A percentile compares a stretch with the other conserved stretches of the same genome.
Conservation (phyloP, 2,888 invertebrate genomes). For the Lutraria lutraria region DNA sequence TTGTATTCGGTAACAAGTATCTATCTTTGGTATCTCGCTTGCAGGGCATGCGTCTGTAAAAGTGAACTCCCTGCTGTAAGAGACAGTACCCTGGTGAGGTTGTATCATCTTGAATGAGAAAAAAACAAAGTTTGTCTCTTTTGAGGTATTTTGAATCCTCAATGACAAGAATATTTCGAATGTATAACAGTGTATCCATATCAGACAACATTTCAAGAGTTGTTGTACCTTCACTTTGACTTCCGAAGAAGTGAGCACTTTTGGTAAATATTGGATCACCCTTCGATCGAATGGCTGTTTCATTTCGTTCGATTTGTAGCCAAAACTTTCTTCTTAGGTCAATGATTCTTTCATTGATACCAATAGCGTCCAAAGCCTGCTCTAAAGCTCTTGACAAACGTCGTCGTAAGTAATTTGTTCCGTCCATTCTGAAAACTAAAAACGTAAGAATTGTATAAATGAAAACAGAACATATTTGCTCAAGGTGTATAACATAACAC, state of each 20-base stretch:
- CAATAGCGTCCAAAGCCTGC: neutral
- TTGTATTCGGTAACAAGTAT: neutral
- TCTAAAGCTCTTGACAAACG: neutral
- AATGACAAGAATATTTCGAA: neutral
- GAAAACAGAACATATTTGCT: too few relatives aligned
- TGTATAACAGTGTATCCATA: neutral
- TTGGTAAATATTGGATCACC: neutral
- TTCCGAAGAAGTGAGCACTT: slow-evolving; percentile 9
- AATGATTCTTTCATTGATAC: neutral
- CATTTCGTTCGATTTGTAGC: slow-evolving; percentile 1
- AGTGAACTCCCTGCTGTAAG: neutral
- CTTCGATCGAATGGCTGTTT: neutral
- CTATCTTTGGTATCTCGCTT: neutral
- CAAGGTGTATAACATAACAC: too few relatives aligned
- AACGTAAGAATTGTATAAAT: too few relatives aligned
- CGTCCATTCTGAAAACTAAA: neutral
- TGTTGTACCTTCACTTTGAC: slow-evolving; percentile 17
- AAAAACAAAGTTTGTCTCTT: neutral
- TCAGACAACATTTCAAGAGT: neutral
- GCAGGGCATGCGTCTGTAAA: neutral
- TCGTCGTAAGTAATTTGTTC: neutral
- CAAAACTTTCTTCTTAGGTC: neutral
- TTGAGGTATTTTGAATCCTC: neutral
- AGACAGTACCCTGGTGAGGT: neutral
- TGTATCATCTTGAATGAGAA: slow-evolving; percentile 3